Percentiles rank a stretch among this genome's conserved stretches.
Evolutionary conservation across 2,113 vertebrate species (phyloP).

Genomic region (Naja naja): DNA sequence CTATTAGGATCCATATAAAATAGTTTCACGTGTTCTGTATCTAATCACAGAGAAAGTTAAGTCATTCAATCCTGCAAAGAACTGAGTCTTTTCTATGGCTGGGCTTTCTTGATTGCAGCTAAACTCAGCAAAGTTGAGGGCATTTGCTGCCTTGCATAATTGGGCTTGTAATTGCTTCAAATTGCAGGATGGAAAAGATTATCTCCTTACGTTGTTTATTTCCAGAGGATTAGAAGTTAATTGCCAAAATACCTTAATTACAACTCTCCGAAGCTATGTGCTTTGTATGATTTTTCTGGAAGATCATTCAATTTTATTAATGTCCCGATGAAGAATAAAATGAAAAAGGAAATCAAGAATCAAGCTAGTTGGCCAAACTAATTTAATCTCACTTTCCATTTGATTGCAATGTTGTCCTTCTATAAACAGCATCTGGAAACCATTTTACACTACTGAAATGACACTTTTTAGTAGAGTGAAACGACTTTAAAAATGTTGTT

Average conservation of each 20-base stretch:
- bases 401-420: constrained; percentile 18
- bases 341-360: neutral
- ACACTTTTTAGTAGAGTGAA: constrained; percentile 16
- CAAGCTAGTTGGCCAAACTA: constrained; percentile 9
- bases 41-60: neutral
- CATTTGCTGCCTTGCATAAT: constrained; percentile 11
- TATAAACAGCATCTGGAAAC: constrained; percentile 25
- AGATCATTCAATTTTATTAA: constrained; percentile 5
- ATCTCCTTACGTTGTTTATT: constrained; percentile 27
- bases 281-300: constrained; percentile 38
- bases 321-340: neutral
- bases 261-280: constrained; percentile 12
- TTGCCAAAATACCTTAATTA: constrained; percentile 24
- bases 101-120: neutral
- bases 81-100: neutral
- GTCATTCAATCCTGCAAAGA: neutral
- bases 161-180: constrained; percentile 27
- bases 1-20: neutral
- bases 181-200: constrained; percentile 22
- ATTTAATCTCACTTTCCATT: constrained; percentile 14
- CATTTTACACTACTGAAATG: constrained; percentile 6
- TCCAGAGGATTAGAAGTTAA: constrained; percentile 33
- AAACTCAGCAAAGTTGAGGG: constrained; percentile 14
- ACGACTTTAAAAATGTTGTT: neutral
- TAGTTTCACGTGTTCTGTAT: neutral